Evolutionary conservation across 2,888 invertebrate genomes (phyloP), one percentile per base, ranked within the genome.

Genomic region (Sesia bembeciformis): DNA sequence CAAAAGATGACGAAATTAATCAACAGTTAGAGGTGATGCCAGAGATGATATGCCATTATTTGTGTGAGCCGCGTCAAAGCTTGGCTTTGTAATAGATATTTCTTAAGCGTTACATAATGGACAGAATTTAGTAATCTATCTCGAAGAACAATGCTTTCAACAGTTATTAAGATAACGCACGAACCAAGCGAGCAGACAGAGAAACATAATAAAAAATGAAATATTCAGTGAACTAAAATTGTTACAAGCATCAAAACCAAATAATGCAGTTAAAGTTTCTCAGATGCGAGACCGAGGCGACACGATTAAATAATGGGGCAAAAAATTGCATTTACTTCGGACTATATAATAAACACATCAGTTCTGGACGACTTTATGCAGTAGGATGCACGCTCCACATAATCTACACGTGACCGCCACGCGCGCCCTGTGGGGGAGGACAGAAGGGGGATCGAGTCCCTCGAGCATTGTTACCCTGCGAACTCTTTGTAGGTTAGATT

Each of bases 1-100:
- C 82, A 85, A 86, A 78, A 67, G 61, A 63, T 76, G 78, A 76
- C 70, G 79, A 83, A 86, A 84, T 84, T 80, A 82, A 83, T 83
- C 78, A 80, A 66, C 72, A 66, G 65, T 64, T 65, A 62, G 56
- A 61, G n/a, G 40, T 40, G n/a, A 52, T 52, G 40, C 55, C 59
- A 57, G 56, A 57, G 54, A 58, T 57, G 50, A 50, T 59, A 58
- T 53, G 7, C 52, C 49, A 54, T 56, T 40, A 39, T 40, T 23
- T 7, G 7, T 8, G 46, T 46, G 7, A 8, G 46, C 46, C 46
- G 46, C 46, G 46, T 46, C 46, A 46, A 23, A 8, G 46, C 23
- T 46, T 46, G 23, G 46, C 7, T 8, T 46, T 46, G 46, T 8
- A 46, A 46, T 46, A 46, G 46, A 46, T 46, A n/a, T 46, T 46